phyloP scores from a whole-genome alignment of 2,797 vertebrate genomes.

The Valencia hispanica region DNA sequence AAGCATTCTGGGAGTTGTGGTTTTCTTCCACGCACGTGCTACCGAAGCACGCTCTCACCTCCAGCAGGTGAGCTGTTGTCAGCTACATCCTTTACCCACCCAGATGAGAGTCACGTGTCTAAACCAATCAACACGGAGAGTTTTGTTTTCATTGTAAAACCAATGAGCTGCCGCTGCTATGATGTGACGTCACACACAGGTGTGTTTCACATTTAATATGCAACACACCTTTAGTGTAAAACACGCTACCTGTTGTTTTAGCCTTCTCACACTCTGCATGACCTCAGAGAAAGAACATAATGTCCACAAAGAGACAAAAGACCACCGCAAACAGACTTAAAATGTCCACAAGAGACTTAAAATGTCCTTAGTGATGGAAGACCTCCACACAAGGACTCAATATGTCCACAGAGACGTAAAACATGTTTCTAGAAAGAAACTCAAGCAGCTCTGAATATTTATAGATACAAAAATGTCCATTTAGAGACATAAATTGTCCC shows the following conservation, averaged over 20 bases:
- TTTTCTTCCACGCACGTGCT: neutral
- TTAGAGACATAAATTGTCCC: too few relatives aligned
- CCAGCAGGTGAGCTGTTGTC: neutral
- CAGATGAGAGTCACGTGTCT: too few relatives aligned
- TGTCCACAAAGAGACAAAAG: too few relatives aligned
- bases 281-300: neutral
- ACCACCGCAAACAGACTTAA: too few relatives aligned
- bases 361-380: too few relatives aligned
- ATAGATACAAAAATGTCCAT: too few relatives aligned
- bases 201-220: neutral
- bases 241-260: neutral
- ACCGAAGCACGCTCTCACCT: neutral
- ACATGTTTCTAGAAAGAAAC: too few relatives aligned
- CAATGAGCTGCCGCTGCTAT: neutral
- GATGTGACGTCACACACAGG: neutral
- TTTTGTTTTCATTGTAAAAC: neutral
- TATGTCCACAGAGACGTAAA: too few relatives aligned
- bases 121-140: neutral
- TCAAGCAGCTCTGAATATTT: too few relatives aligned
- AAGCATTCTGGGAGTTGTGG: constrained; percentile 5
- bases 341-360: too few relatives aligned
- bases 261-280: neutral
- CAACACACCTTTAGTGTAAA: neutral
- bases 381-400: too few relatives aligned
- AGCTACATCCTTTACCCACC: neutral